A percentile compares a stretch with the other conserved stretches of the same genome.
Evolutionary conservation across 1,140 invertebrate species (phyloP).

Genomic region (Aphelenchoides avenae): DNA sequence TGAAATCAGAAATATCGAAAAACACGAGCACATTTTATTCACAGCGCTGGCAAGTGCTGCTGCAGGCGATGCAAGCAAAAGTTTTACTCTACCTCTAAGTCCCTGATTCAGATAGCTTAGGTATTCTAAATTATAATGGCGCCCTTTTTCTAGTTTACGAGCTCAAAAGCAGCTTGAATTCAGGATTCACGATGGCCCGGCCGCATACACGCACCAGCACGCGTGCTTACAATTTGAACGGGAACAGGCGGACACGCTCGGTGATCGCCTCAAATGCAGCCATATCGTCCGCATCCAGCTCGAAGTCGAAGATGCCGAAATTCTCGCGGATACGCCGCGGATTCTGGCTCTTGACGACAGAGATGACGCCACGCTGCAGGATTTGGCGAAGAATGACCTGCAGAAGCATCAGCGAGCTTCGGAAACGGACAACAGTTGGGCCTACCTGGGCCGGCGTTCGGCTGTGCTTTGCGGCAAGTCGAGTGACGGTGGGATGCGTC

Average conservation of each 20-base stretch:
- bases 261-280: conserved; percentile 22
- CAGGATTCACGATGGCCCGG: no score
- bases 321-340: conserved; percentile 59
- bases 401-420: conserved; percentile 3
- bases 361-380: conserved; percentile 49
- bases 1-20: no score
- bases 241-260: conserved; percentile 16
- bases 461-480: conserved; percentile 30
- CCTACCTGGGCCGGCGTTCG: conserved; percentile 38
- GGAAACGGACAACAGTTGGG: no score
- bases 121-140: no score
- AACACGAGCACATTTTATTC: no score
- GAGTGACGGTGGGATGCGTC: conserved; percentile 16
- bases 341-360: conserved; percentile 61
- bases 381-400: conserved; percentile 63
- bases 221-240: conserved; percentile 27
- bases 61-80: no score
- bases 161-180: no score
- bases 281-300: conserved; percentile 38
- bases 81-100: no score
- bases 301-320: conserved; percentile 44
- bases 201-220: no score
- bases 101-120: no score
- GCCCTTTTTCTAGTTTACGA: no score
- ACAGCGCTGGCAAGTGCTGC: no score